Conservation (phyloP, 1,140 invertebrate species). For the Temnothorax nylanderi region DNA sequence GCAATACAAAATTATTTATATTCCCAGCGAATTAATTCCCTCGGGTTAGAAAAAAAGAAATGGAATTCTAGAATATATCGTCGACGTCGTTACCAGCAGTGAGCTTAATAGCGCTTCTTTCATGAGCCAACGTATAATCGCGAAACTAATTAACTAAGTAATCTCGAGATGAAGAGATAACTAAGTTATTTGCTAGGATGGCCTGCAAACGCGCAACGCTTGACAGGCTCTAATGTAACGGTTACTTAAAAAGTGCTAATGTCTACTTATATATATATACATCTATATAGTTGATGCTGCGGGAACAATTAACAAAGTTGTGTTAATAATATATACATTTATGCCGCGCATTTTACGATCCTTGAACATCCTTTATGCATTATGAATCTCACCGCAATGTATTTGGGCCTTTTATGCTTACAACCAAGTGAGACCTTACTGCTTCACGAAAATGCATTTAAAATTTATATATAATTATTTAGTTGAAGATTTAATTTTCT, state of each 20-base stretch:
- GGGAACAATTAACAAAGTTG: conserved; percentile 36
- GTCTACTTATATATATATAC: not conserved
- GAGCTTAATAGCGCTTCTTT: conserved; percentile 71
- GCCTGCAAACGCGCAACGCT: conserved; percentile 41
- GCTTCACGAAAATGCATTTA: not conserved
- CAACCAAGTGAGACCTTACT: not conserved
- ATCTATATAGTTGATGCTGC: not conserved
- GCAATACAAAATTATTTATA: conserved; percentile 4
- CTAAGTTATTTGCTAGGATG: conserved; percentile 48
- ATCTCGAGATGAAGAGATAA: conserved; percentile 55
- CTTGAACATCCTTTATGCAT: conserved; percentile 15
- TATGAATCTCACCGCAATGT: conserved; percentile 35
- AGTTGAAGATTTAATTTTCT: not conserved
- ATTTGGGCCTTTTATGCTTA: conserved; percentile 12
- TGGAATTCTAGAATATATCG: conserved; percentile 36
- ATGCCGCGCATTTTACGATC: conserved; percentile 17
- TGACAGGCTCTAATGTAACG: conserved; percentile 31
- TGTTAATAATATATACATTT: conserved; percentile 44
- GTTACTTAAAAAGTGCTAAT: conserved; percentile 55
- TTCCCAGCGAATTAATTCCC: not conserved
- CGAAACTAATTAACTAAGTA: conserved; percentile 73
- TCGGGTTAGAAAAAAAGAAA: not conserved
- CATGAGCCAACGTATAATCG: conserved; percentile 53
- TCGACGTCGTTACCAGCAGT: conserved; percentile 45
- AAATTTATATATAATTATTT: conserved; percentile 24